phyloP scores from a whole-genome alignment of 2,113 vertebrate species.

The Rhagologus leucostigma region DNA sequence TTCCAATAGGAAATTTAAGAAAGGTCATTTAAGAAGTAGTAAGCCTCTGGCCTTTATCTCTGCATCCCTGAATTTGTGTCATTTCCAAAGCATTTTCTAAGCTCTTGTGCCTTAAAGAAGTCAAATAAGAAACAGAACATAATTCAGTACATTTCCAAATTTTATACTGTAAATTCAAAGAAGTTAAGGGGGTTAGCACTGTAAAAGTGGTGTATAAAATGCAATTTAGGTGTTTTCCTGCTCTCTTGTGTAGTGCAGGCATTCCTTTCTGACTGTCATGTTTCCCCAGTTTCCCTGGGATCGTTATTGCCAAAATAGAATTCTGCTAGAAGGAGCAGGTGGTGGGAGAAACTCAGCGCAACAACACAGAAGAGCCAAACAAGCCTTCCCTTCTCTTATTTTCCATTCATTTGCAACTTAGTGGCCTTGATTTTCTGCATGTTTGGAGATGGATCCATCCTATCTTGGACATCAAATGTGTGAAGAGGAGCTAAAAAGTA shows the following conservation, averaged over 20 bases:
- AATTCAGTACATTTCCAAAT: not conserved
- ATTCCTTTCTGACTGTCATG: not conserved
- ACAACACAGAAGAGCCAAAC: not conserved
- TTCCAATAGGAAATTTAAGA: not conserved
- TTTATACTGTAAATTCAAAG: not conserved
- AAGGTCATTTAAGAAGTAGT: not conserved
- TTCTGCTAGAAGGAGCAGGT: not conserved
- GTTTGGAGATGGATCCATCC: not conserved
- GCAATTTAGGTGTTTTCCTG: not conserved
- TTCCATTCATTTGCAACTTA: not conserved
- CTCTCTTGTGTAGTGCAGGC: not conserved
- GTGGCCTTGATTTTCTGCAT: not conserved
- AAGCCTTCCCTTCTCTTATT: not conserved
- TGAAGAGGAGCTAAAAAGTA: not conserved
- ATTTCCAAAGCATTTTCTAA: not conserved
- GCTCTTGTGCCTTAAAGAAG: not conserved
- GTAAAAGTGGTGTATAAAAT: not conserved
- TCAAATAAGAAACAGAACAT: not conserved
- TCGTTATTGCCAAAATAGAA: not conserved
- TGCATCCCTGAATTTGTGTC: not conserved
- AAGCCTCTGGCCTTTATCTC: not conserved
- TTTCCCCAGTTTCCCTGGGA: not conserved
- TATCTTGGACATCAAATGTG: not conserved
- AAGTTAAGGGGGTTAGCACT: not conserved
- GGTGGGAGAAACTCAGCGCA: not conserved